A percentile compares a stretch with the other conserved stretches of the same genome.
Conservation (phyloP, 2,888 invertebrate species). For the Tetranychus piercei region DNA sequence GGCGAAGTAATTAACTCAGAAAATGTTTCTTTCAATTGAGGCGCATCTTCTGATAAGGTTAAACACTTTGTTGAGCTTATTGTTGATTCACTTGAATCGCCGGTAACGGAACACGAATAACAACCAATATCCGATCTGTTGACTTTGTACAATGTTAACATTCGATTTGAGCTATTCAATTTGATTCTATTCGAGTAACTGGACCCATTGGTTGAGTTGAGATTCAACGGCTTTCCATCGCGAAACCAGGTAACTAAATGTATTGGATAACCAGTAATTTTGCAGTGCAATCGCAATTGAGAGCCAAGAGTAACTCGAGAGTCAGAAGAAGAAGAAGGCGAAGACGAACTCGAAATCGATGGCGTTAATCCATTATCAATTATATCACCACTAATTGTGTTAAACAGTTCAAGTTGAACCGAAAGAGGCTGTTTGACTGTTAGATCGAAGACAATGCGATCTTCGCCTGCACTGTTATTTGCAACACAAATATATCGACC, state of each 20-base stretch:
- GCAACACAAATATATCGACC: constrained; percentile 11
- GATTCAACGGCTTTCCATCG: background rate
- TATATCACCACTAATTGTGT: background rate
- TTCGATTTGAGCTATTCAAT: background rate
- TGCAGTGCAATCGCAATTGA: background rate
- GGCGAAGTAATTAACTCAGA: constrained; percentile 24
- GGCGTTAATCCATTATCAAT: background rate
- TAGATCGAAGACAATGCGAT: constrained; percentile 29
- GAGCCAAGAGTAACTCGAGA: background rate
- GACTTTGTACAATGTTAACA: background rate
- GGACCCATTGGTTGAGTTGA: background rate
- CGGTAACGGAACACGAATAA: constrained; percentile 7
- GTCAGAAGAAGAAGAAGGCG: background rate
- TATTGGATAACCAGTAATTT: constrained; percentile 1
- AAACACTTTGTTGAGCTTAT: background rate
- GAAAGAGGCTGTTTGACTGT: background rate
- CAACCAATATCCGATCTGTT: background rate
- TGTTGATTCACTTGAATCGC: background rate
- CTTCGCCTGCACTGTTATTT: constrained; percentile 10
- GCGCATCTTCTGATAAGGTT: constrained; percentile 7
- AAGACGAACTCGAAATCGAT: background rate
- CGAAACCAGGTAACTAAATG: background rate
- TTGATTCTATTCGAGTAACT: background rate
- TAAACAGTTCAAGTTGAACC: background rate
- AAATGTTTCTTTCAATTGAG: constrained; percentile 23